Evolutionary conservation across 2,113 vertebrate species (phyloP).

Genomic region (Herpetotheres cachinnans): DNA sequence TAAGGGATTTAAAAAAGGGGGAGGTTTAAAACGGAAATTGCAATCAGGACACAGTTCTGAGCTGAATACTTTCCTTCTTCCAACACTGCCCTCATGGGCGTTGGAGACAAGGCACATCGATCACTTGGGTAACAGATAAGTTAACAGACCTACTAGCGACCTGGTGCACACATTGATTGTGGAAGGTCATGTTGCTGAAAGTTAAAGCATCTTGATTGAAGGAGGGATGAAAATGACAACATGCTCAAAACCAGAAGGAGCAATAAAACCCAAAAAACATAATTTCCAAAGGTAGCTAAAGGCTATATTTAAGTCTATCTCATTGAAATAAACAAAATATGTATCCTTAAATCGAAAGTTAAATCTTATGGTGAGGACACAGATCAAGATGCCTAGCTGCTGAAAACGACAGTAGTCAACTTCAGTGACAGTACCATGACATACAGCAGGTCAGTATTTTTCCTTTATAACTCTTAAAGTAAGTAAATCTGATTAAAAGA

Average conservation of each 20-base stretch:
- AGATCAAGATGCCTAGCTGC: not conserved
- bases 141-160: not conserved
- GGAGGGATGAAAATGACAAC: not conserved
- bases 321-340: not conserved
- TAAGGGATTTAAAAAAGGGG: not conserved
- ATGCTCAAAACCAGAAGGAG: not conserved
- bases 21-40: not conserved
- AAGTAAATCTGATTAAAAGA: not conserved
- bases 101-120: not conserved
- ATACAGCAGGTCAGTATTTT: not conserved
- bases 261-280: not conserved
- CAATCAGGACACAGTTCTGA: not conserved
- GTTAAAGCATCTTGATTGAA: not conserved
- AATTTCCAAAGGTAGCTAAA: not conserved
- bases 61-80: not conserved
- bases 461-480: not conserved
- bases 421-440: not conserved
- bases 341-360: not conserved
- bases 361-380: not conserved
- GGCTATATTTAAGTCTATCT: not conserved
- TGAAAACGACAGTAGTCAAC: not conserved
- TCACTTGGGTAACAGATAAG: not conserved
- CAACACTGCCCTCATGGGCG: not conserved
- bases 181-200: not conserved
- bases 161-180: no score